These are phyloP conservation scores for Lutraria lutraria DNA, from an alignment of 2,888 invertebrate genomes.

Conservation along the genomic window DNA sequence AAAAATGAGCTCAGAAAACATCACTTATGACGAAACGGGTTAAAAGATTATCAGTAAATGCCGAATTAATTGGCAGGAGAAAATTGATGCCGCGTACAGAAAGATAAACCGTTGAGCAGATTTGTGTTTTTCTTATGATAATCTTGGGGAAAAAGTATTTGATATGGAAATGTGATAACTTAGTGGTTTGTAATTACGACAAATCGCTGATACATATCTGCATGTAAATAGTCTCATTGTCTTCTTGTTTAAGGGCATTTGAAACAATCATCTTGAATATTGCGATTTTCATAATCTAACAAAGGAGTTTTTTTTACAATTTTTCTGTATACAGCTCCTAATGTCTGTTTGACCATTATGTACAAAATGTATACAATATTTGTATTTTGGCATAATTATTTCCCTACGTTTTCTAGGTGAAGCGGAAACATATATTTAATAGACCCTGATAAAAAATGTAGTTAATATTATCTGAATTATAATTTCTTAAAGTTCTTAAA, in stretches of 20 bases:
- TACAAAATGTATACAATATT: background rate
- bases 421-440: background rate
- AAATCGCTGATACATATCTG: constrained; percentile 38
- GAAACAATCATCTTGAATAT: background rate
- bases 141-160: constrained; percentile 36
- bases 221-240: constrained; percentile 37
- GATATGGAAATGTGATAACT: constrained; percentile 48
- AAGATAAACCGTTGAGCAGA: constrained; percentile 60
- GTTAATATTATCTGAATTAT: background rate
- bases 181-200: constrained; percentile 41
- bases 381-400: background rate
- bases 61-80: constrained; percentile 60
- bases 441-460: background rate
- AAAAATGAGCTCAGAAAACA: constrained; percentile 32
- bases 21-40: constrained; percentile 51
- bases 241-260: background rate
- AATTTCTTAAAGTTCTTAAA: background rate
- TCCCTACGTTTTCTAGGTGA: background rate
- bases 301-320: background rate
- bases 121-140: constrained; percentile 65
- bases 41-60: constrained; percentile 65
- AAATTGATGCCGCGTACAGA: constrained; percentile 67
- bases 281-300: background rate
- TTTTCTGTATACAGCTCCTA: too few species aligned
- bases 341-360: too few species aligned